Evolutionary conservation across 2,113 vertebrate species (phyloP).

Genomic region (Hippotragus niger): DNA sequence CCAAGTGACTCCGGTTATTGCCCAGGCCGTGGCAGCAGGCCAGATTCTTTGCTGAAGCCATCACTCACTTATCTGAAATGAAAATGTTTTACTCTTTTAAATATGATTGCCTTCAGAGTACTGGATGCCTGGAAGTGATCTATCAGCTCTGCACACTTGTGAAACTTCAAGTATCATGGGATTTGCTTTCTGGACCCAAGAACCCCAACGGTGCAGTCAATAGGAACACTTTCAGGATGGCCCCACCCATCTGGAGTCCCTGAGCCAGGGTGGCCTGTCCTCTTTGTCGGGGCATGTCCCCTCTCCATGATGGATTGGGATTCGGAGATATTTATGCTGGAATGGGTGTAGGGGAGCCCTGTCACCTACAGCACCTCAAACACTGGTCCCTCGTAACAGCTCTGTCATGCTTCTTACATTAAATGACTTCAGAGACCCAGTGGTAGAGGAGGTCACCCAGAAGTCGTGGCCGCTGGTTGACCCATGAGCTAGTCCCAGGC

Average conservation of each 20-base stretch:
- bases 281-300: neutral
- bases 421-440: neutral
- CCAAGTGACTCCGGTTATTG: neutral
- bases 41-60: neutral
- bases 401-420: rapidly evolving
- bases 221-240: rapidly evolving
- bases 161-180: rapidly evolving
- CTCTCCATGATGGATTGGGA: too few species aligned
- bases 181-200: neutral
- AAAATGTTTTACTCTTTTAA: neutral
- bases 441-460: neutral
- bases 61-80: neutral
- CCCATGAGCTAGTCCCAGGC: neutral
- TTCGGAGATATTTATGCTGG: rapidly evolving
- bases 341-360: rapidly evolving
- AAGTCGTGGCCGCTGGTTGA: rapidly evolving
- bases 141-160: rapidly evolving
- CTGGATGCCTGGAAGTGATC: neutral
- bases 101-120: neutral
- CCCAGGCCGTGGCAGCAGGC: neutral
- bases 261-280: neutral
- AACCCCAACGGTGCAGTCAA: neutral
- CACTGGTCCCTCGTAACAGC: rapidly evolving
- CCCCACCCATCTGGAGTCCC: neutral
- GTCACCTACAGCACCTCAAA: rapidly evolving